These are phyloP conservation scores for Porites australiensis DNA, from an alignment of 64 coral and sea anemone genomes.

Conservation along the genomic window DNA sequence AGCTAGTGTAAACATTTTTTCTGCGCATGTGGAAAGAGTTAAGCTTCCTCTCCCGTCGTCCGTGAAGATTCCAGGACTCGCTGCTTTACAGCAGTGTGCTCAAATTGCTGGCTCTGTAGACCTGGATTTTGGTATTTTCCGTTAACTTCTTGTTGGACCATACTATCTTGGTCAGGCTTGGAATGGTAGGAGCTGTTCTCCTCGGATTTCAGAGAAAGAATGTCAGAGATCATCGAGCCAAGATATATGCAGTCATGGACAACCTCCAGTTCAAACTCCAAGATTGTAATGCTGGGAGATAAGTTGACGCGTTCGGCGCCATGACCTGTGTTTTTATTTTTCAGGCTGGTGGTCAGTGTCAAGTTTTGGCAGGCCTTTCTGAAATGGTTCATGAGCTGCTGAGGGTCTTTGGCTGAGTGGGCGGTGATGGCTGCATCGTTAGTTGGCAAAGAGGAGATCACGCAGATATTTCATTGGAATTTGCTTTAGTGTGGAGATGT, in stretches of 20 bases:
- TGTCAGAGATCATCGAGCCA: background rate
- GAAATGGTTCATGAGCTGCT: background rate
- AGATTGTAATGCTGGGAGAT: background rate
- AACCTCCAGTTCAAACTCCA: background rate
- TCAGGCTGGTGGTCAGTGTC: background rate
- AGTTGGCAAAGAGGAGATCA: background rate
- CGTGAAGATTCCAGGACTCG: background rate
- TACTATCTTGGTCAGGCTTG: too few relatives aligned
- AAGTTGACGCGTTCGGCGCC: background rate
- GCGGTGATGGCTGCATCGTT: background rate
- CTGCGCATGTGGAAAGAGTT: background rate
- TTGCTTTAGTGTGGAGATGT: background rate
- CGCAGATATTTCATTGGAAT: background rate
- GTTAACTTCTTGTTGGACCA: too few relatives aligned
- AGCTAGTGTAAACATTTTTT: slow-evolving; percentile 16
- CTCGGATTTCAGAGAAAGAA: slow-evolving; percentile 8
- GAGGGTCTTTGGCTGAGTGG: too few relatives aligned
- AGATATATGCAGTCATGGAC: slow-evolving; percentile 2
- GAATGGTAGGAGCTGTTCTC: background rate
- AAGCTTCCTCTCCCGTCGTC: slow-evolving; percentile 13
- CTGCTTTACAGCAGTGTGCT: slow-evolving; percentile 24
- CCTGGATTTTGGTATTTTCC: background rate
- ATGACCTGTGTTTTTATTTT: background rate
- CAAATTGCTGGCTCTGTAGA: slow-evolving; percentile 34
- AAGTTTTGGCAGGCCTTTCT: background rate